These are phyloP conservation scores for Heliconius ethilla DNA, from an alignment of 2,888 invertebrate species.

Conservation along the genomic window DNA sequence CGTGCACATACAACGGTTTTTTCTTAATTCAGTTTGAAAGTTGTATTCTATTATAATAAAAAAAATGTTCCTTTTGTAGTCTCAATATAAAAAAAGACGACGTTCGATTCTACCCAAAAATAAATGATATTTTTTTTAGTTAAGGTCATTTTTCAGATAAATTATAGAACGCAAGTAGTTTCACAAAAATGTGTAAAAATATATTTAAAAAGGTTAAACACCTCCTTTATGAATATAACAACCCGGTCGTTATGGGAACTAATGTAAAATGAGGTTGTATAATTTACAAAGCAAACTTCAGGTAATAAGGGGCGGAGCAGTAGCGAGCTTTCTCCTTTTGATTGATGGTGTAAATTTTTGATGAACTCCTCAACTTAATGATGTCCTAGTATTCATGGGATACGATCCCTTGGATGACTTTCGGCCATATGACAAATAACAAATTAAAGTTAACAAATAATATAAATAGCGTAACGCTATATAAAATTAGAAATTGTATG, in stretches of 20 bases:
- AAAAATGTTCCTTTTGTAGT: too few species aligned
- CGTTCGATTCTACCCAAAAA: not conserved
- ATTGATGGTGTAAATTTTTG: conserved; percentile 15
- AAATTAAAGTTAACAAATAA: not conserved
- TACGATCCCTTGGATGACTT: not conserved
- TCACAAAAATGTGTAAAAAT: not conserved
- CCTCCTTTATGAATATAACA: conserved; percentile 1
- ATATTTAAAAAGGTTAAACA: not conserved
- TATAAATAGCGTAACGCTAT: not conserved
- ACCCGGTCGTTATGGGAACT: conserved; percentile 1
- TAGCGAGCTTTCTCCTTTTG: conserved; percentile 9
- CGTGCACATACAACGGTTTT: too few species aligned
- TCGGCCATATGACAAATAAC: not conserved
- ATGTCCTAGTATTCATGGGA: conserved; percentile 28
- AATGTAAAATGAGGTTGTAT: conserved; percentile 16
- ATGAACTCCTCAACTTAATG: conserved; percentile 21
- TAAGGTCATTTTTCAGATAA: not conserved
- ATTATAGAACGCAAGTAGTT: not conserved
- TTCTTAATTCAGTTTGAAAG: too few species aligned
- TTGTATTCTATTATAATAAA: too few species aligned
- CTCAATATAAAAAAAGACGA: not conserved
- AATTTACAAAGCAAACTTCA: conserved; percentile 15
- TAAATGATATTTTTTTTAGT: not conserved
- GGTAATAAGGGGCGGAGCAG: conserved; percentile 12
- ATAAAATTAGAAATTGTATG: too few species aligned